phyloP scores from a whole-genome alignment of 2,113 vertebrate genomes.

The Eolophus roseicapilla region DNA sequence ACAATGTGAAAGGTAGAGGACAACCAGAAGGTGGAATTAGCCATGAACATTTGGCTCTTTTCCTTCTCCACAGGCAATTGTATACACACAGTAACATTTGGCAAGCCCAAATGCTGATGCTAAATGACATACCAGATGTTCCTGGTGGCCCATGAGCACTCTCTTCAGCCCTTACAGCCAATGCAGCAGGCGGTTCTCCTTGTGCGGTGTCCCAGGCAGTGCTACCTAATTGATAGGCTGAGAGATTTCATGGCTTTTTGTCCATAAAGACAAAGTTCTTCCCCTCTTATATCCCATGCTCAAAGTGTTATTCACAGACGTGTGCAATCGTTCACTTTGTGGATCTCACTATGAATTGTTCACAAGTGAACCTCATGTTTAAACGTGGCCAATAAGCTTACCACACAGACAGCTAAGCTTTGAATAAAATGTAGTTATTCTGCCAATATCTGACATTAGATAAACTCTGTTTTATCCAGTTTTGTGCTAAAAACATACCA shows the following conservation, averaged over 20 bases:
- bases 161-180: not conserved
- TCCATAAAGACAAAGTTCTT: not conserved
- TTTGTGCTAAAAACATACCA: not conserved
- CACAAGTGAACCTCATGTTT: not conserved
- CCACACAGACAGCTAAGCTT: not conserved
- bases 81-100: not conserved
- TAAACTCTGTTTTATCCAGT: not conserved
- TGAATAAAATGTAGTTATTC: not conserved
- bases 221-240: not conserved
- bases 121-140: slow-evolving; percentile 39
- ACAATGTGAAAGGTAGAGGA: not conserved
- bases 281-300: not conserved
- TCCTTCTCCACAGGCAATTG: not conserved
- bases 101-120: not conserved
- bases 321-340: not conserved
- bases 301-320: accelerated
- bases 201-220: not conserved
- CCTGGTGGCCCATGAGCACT: accelerated
- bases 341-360: not conserved
- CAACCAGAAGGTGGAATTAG: slow-evolving; percentile 30
- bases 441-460: not conserved
- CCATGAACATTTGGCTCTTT: not conserved
- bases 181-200: not conserved
- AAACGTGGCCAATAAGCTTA: not conserved
- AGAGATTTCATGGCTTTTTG: not conserved